Conservation (phyloP, 2,113 vertebrate species). For the Aptenodytes patagonicus region DNA sequence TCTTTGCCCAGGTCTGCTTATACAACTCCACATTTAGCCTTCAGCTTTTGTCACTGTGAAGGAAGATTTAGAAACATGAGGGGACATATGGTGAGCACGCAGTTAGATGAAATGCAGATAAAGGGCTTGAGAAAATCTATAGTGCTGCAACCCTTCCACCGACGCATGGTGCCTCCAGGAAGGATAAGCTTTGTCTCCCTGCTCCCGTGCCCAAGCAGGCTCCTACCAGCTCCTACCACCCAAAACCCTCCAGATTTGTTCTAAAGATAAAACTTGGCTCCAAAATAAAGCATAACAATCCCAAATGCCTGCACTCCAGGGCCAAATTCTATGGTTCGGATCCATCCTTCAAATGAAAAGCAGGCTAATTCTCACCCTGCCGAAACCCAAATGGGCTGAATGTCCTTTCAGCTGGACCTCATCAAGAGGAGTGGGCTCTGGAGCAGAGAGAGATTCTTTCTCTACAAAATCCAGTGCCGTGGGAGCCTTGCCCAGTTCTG, state of each 20-base stretch:
- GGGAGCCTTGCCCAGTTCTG: not conserved
- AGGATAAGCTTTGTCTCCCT: not conserved
- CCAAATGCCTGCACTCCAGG: not conserved
- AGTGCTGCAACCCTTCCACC: not conserved
- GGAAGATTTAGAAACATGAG: not conserved
- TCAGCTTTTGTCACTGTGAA: not conserved
- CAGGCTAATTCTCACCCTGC: not conserved
- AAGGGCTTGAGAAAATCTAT: not conserved
- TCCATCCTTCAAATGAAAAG: not conserved
- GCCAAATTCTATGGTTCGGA: not conserved
- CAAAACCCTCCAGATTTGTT: not conserved
- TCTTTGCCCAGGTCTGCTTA: not conserved
- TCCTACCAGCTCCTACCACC: not conserved
- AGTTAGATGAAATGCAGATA: not conserved
- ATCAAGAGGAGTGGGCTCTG: not conserved
- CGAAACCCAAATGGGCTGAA: not conserved
- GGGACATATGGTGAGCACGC: not conserved
- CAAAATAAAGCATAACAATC: not conserved
- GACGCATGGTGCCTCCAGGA: rapidly evolving
- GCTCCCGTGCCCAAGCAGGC: not conserved
- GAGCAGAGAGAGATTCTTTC: not conserved
- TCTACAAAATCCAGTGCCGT: not conserved
- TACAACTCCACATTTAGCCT: not conserved
- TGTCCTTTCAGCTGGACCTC: not conserved
- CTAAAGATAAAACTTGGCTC: conserved; percentile 13